Evolutionary conservation across 2,888 invertebrate species (phyloP), one percentile per base, ranked within the genome.

Genomic region (Drosophila crucigera): DNA sequence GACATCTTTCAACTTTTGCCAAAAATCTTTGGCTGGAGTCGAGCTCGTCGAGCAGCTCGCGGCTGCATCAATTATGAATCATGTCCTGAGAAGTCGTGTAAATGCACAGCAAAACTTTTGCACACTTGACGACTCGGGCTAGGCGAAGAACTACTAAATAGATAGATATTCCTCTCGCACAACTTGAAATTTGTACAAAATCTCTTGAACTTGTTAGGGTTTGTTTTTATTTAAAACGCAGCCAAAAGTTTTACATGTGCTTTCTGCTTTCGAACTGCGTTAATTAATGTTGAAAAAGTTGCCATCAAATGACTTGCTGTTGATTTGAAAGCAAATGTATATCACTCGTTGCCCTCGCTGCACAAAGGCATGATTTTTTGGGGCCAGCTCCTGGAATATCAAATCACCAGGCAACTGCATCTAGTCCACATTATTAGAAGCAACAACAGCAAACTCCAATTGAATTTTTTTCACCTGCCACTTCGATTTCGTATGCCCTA

Each of bases 31-130:
- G n/a, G 37, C 62, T 22, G 33, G 52, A 86, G 83, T 83, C 22
- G 47, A 25, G 47, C 82, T 85, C 73, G 69, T 54, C 76, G 69
- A 74, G 59, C 59, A 75, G 76, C 77, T 76, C 78, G 82, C 83
- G 83, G 77, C 82, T 70, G 88, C 85, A 85, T 85, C 90, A 89
- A 89, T 85, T 85, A 85, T 85, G 85, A 84, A 89, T 73, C 82
- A 58, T 63, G 70, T 70, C 64, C 73, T 58, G 65, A 72, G 68
- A 78, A 82, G 84, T 80, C 80, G 75, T 80, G 73, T 70, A 89
- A 87, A 80, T 85, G 80, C 84, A 80, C 75, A 84, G 72, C 73
- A 54, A 85, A 85, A 82, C 77, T 85, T 89, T 80, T 63, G 53
- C 82, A 72, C 74, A 76, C 73, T 71, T 66, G 39, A 39, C 31